Evolutionary conservation across 2,888 invertebrate species (phyloP).

Genomic region (Metalampra italica): DNA sequence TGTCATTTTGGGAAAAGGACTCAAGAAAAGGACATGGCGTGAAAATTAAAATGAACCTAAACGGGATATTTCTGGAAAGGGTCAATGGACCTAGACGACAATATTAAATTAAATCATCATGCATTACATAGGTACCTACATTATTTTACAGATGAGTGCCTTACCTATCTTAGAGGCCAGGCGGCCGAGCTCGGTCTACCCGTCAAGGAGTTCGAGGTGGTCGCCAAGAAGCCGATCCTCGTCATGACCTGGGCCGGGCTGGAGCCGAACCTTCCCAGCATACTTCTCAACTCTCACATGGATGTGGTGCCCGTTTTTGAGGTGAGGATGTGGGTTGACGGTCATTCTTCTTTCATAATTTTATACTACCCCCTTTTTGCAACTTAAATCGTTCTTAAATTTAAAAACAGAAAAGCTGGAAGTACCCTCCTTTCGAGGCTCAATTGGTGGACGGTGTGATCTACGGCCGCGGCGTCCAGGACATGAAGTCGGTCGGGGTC

Average conservation of each 20-base stretch:
- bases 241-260: conserved; percentile 90
- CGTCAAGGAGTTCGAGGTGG: conserved; percentile 76
- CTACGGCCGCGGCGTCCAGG: conserved; percentile 90
- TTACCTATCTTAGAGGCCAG: conserved; percentile 84
- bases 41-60: too few relatives aligned
- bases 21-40: too few relatives aligned
- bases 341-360: too few relatives aligned
- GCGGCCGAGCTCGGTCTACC: conserved; percentile 84
- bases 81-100: too few relatives aligned
- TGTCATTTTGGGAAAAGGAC: too few relatives aligned
- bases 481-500: conserved; percentile 89
- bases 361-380: too few relatives aligned
- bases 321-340: conserved; percentile 69
- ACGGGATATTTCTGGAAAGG: too few relatives aligned
- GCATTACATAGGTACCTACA: too few relatives aligned
- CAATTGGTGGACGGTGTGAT: conserved; percentile 90
- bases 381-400: too few relatives aligned
- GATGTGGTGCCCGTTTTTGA: conserved; percentile 97
- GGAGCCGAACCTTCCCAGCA: conserved; percentile 82
- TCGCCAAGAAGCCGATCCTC: conserved; percentile 86
- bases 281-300: conserved; percentile 96
- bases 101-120: too few relatives aligned
- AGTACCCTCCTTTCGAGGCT: conserved; percentile 91
- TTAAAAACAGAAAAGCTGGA: conserved; percentile 90
- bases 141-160: conserved; percentile 80